Conservation (phyloP, 2,888 invertebrate species). For the Hydraecia micacea region DNA sequence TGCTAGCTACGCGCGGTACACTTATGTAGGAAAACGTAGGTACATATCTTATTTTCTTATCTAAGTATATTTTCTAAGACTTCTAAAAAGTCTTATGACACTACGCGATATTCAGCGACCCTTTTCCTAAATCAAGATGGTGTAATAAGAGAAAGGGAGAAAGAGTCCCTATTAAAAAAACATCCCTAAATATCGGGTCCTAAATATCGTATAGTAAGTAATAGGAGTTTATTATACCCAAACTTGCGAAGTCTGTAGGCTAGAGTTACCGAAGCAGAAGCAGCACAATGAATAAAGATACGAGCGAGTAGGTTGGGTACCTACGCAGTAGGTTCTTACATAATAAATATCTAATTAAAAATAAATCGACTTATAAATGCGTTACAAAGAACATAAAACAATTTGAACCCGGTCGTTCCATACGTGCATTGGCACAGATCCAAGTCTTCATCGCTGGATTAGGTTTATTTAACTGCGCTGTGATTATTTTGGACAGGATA, state of each 20-base stretch:
- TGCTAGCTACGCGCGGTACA: not conserved
- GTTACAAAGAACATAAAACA: constrained; percentile 60
- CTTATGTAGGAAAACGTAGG: not conserved
- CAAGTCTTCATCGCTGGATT: constrained; percentile 64
- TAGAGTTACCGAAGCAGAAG: not conserved
- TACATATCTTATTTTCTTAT: not conserved
- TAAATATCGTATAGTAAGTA: not conserved
- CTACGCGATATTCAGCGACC: not conserved
- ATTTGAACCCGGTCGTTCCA: constrained; percentile 45
- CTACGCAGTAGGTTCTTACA: not conserved
- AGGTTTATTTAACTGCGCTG: constrained; percentile 58
- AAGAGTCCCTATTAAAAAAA: not conserved
- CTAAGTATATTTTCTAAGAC: not conserved
- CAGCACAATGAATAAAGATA: not conserved
- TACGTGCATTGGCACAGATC: constrained; percentile 68
- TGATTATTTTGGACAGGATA: constrained; percentile 59
- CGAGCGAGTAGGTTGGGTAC: not conserved
- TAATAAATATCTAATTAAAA: constrained; percentile 40
- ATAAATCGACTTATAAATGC: constrained; percentile 50
- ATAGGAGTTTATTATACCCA: not conserved
- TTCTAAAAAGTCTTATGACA: not conserved
- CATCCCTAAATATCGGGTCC: not conserved
- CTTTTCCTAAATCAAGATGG: not conserved
- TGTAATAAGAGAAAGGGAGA: not conserved
- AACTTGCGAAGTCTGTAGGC: not conserved